Percentiles rank a stretch among this genome's conserved stretches.
These are phyloP conservation scores for Cynoglossus semilaevis DNA, from an alignment of 2,113 vertebrate species.

Conservation along the genomic window DNA sequence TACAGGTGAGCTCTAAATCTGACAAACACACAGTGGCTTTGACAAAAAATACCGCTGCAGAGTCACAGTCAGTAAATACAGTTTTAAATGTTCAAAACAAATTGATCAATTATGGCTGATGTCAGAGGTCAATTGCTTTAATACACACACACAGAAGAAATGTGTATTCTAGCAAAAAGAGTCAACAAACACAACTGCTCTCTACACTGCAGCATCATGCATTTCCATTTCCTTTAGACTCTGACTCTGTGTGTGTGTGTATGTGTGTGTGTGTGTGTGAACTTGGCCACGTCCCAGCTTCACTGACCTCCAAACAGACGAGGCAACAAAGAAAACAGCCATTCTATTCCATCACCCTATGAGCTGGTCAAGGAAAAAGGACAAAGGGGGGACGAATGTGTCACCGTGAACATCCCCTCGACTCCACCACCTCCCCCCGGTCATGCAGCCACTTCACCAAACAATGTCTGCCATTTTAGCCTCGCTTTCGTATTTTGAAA, in stretches of 20 bases:
- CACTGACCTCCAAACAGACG: constrained; percentile 23
- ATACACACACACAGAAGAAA: too few relatives aligned
- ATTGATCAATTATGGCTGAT: neutral
- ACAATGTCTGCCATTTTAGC: constrained; percentile 57
- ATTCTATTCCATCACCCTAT: constrained; percentile 12
- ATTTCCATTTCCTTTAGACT: constrained; percentile 21
- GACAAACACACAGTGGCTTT: too few relatives aligned
- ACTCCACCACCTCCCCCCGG: neutral
- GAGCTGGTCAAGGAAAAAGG: constrained; percentile 36
- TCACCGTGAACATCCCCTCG: constrained; percentile 43
- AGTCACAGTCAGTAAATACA: too few relatives aligned
- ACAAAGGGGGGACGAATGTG: constrained; percentile 57
- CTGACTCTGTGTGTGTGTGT: neutral
- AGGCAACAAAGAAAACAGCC: constrained; percentile 42
- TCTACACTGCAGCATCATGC: constrained; percentile 25
- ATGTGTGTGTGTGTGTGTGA: constrained; percentile 6
- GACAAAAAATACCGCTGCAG: too few relatives aligned
- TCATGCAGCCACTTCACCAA: constrained; percentile 57
- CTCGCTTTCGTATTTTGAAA: constrained; percentile 6
- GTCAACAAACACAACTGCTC: constrained; percentile 23
- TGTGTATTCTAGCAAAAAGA: neutral
- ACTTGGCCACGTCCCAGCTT: constrained; percentile 35
- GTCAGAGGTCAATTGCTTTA: too few relatives aligned
- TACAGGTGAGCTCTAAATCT: too few relatives aligned
- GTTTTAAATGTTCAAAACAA: neutral